Evolutionary conservation across 2,888 invertebrate genomes (phyloP).

Genomic region (Schizaphis graminum): DNA sequence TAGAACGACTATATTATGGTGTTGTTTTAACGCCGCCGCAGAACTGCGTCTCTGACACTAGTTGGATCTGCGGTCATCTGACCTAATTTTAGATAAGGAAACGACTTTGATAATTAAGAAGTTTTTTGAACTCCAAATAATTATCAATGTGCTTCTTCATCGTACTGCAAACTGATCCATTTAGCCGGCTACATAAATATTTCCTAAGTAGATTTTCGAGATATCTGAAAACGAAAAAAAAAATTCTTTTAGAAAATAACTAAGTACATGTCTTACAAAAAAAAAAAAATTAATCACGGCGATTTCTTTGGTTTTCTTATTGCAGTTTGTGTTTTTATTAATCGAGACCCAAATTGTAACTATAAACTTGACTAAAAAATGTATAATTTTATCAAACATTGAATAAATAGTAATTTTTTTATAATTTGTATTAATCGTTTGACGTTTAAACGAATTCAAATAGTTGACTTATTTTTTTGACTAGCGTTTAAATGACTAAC

Average conservation of each 20-base stretch:
- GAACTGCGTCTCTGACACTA: background rate
- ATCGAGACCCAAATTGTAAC: background rate
- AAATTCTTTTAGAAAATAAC: background rate
- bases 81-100: background rate
- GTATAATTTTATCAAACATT: background rate
- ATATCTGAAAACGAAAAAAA: background rate
- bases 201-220: background rate
- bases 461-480: no score
- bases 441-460: no score
- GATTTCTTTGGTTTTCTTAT: background rate
- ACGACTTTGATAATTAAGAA: conserved; percentile 13
- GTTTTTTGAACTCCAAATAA: background rate
- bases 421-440: background rate
- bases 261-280: background rate
- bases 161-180: background rate
- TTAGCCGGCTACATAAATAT: background rate
- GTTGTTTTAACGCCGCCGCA: background rate
- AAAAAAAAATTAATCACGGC: background rate
- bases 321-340: background rate
- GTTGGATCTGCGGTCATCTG: background rate
- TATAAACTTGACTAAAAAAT: background rate
- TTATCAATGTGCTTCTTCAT: background rate
- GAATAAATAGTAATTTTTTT: background rate
- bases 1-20: background rate
- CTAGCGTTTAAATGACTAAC: no score